A percentile compares a stretch with the other conserved stretches of the same genome.
These are phyloP conservation scores for Marronus borbonicus DNA, from an alignment of 2,888 invertebrate species.

Conservation along the genomic window DNA sequence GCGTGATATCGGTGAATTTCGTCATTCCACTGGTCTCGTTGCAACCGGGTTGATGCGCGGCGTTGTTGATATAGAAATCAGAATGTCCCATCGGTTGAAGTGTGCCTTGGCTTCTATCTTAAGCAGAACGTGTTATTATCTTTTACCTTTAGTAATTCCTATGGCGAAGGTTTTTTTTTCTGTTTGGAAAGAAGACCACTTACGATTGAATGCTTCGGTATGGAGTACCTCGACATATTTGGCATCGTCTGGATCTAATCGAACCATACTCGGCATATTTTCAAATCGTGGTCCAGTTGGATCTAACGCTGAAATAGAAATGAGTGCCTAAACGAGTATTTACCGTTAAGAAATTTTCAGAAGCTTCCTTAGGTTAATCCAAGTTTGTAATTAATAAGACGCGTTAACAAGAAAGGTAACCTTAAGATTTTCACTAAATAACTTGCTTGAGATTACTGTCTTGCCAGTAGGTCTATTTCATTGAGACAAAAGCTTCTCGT, in stretches of 20 bases:
- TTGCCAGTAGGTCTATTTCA: no score
- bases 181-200: slow-evolving; percentile 16
- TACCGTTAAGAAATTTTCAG: no score
- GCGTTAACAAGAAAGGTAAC: no score
- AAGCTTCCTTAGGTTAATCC: no score
- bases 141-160: background rate
- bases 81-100: slow-evolving; percentile 66
- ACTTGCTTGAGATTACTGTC: no score
- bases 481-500: no score
- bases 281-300: slow-evolving; percentile 75
- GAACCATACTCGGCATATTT: slow-evolving; percentile 71
- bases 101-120: slow-evolving; percentile 67
- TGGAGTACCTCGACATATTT: slow-evolving; percentile 75
- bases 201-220: slow-evolving; percentile 70
- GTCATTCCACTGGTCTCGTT: slow-evolving; percentile 60
- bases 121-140: slow-evolving; percentile 46
- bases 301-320: slow-evolving; percentile 70
- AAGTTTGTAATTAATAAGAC: no score
- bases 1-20: slow-evolving; percentile 61
- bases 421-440: no score
- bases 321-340: background rate
- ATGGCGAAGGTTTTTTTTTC: no score
- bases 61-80: slow-evolving; percentile 69
- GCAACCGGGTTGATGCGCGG: slow-evolving; percentile 67
- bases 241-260: slow-evolving; percentile 73